These are phyloP conservation scores for Eulemur rufifrons DNA, from an alignment of 2,113 vertebrate species.

Conservation along the genomic window DNA sequence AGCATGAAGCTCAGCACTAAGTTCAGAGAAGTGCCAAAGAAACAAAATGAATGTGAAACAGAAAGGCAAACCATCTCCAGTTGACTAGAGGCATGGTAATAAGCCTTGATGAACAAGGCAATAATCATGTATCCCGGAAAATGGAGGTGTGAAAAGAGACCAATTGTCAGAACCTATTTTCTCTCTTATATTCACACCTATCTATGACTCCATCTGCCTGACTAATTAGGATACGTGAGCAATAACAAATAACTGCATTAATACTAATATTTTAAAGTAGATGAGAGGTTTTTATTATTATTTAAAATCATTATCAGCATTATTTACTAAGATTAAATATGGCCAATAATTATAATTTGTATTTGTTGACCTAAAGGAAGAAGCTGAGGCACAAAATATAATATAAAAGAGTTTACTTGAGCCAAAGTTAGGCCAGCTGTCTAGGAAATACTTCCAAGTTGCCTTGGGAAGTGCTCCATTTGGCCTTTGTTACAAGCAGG, in stretches of 20 bases:
- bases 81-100: neutral
- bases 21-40: constrained; percentile 10
- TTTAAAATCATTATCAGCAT: neutral
- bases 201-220: neutral
- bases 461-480: no score
- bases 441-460: no score
- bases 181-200: neutral
- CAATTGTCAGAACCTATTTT: neutral
- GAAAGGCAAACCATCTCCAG: constrained; percentile 21
- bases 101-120: neutral
- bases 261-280: neutral
- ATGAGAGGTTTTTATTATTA: neutral
- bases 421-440: no score
- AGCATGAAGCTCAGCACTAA: constrained; percentile 30
- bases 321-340: constrained; percentile 30
- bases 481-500: no score
- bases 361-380: neutral
- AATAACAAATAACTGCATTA: neutral
- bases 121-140: neutral
- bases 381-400: no score
- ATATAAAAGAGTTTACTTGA: no score
- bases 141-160: constrained; percentile 7
- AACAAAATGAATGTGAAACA: constrained; percentile 32
- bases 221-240: neutral
- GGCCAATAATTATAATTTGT: neutral